phyloP scores from a whole-genome alignment of 2,888 invertebrate species.

The Trichogramma dendrolimi region DNA sequence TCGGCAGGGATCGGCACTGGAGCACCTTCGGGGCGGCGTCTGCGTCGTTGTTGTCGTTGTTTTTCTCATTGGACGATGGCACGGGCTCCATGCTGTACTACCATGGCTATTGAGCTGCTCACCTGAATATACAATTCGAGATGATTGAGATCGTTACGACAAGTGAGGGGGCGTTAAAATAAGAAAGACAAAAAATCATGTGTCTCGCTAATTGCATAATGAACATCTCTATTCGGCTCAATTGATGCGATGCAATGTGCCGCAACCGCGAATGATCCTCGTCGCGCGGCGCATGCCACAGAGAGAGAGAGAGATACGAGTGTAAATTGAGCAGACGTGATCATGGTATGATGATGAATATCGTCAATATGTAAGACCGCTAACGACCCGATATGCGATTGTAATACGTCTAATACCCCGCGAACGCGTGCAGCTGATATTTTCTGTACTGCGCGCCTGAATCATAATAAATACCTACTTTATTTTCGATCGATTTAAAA shows the following conservation, averaged over 20 bases:
- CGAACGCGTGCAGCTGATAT: too few relatives aligned
- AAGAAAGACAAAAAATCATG: neutral
- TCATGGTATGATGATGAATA: conserved; percentile 42
- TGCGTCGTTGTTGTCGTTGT: conserved; percentile 14
- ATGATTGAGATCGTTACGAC: neutral
- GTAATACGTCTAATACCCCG: too few relatives aligned
- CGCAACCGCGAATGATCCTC: neutral
- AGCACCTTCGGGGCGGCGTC: neutral
- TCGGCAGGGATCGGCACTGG: neutral
- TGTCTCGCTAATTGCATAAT: conserved; percentile 11
- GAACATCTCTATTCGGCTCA: conserved; percentile 13
- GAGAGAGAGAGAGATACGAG: neutral
- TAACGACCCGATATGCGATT: too few relatives aligned
- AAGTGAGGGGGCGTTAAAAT: neutral
- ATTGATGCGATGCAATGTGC: conserved; percentile 5
- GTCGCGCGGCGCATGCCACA: neutral
- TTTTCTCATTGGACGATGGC: too few relatives aligned
- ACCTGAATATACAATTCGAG: neutral
- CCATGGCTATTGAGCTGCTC: neutral
- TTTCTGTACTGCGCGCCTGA: too few relatives aligned
- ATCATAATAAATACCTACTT: too few relatives aligned
- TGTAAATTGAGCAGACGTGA: conserved; percentile 35
- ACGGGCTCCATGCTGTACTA: too few relatives aligned
- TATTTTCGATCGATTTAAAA: too few relatives aligned
- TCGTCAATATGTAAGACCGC: too few relatives aligned